phyloP scores from a whole-genome alignment of 2,888 invertebrate species.

The Drosophila kambysellisi region DNA sequence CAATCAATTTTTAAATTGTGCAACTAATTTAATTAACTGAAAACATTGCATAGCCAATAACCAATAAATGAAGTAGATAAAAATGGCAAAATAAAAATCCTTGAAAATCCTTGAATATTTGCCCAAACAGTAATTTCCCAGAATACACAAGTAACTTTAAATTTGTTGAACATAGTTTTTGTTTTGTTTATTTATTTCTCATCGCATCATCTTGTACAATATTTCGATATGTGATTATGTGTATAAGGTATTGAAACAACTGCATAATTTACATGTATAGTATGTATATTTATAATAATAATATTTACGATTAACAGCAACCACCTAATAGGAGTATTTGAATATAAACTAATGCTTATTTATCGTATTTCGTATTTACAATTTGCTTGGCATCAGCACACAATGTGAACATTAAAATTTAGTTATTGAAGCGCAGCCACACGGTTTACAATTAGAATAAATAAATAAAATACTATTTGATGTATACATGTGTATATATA shows the following conservation, averaged over 20 bases:
- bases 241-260: conserved; percentile 60
- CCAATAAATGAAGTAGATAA: background rate
- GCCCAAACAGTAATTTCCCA: background rate
- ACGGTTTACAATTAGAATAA: conserved; percentile 60
- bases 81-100: background rate
- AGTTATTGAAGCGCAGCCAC: conserved; percentile 50
- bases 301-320: conserved; percentile 67
- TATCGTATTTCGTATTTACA: conserved; percentile 44
- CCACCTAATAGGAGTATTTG: conserved; percentile 74
- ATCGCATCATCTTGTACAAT: conserved; percentile 51
- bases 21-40: background rate
- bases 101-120: background rate
- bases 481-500: conserved; percentile 19
- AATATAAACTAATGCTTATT: conserved; percentile 36
- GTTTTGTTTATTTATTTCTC: conserved; percentile 45
- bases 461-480: conserved; percentile 64
- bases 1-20: background rate
- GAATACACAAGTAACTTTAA: background rate
- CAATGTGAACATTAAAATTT: conserved; percentile 31
- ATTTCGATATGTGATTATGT: conserved; percentile 65
- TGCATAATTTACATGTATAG: conserved; percentile 46
- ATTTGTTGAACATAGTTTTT: conserved; percentile 23
- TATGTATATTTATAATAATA: conserved; percentile 32
- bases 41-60: background rate
- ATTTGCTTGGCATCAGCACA: conserved; percentile 40